Evolutionary conservation across 2,113 vertebrate species (phyloP).

Genomic region (Manacus vitellinus): DNA sequence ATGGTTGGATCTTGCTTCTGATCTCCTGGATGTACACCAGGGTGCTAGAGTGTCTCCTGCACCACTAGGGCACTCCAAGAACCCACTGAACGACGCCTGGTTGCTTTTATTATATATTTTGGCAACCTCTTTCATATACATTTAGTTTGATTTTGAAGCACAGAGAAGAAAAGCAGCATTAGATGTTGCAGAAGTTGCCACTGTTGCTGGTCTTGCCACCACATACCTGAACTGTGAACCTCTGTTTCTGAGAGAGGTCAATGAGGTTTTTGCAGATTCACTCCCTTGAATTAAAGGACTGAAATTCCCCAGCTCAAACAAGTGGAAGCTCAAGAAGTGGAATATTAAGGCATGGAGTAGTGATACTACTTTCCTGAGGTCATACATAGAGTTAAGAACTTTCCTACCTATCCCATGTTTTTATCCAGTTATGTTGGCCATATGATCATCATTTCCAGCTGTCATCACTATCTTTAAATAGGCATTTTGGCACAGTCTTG

Average conservation of each 20-base stretch:
- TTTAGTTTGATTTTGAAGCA: not conserved
- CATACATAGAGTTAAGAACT: not conserved
- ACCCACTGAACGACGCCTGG: not conserved
- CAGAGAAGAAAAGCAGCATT: not conserved
- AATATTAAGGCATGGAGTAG: not conserved
- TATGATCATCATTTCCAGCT: not conserved
- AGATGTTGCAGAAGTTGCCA: rapidly evolving
- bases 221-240: not conserved
- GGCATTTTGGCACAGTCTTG: not conserved
- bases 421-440: not conserved
- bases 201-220: not conserved
- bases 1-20: not conserved
- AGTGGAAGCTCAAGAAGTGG: not conserved
- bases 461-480: not conserved
- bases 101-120: not conserved
- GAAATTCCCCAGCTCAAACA: not conserved
- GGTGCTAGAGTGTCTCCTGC: not conserved
- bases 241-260: not conserved
- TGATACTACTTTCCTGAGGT: not conserved
- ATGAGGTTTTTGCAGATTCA: not conserved
- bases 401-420: not conserved
- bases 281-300: not conserved
- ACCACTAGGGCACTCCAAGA: not conserved
- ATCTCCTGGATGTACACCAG: rapidly evolving
- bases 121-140: not conserved